Conservation (phyloP, 2,888 invertebrate genomes). For the Mantis religiosa region DNA sequence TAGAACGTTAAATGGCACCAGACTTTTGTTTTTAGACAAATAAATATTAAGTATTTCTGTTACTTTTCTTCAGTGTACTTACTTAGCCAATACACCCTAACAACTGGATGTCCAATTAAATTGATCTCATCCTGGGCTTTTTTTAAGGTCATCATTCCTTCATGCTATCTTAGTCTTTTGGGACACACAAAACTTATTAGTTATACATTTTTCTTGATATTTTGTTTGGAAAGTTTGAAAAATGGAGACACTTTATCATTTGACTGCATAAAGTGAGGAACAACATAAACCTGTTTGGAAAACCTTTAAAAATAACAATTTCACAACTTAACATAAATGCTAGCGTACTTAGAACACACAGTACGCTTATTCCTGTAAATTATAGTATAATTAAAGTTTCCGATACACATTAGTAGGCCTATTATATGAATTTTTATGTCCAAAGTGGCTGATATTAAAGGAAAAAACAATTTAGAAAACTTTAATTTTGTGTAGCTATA, state of each 20-base stretch:
- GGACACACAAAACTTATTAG: constrained; percentile 17
- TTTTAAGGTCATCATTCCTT: not conserved
- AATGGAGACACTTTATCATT: constrained; percentile 18
- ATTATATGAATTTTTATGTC: not conserved
- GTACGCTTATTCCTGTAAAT: not conserved
- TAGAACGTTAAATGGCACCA: not conserved
- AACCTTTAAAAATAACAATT: not conserved
- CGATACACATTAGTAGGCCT: constrained; percentile 25
- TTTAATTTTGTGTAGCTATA: not conserved
- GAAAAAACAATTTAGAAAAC: not conserved
- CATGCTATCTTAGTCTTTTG: constrained; percentile 7
- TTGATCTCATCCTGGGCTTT: not conserved
- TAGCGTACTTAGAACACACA: not conserved
- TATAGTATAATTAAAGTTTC: constrained; percentile 11
- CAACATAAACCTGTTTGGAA: constrained; percentile 8
- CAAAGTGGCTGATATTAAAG: not conserved
- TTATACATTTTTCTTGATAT: constrained; percentile 15
- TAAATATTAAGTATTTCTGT: not conserved
- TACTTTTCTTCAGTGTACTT: not conserved
- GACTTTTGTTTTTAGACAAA: not conserved
- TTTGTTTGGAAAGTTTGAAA: constrained; percentile 20
- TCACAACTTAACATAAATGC: not conserved
- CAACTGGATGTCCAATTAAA: not conserved
- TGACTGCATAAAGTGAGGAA: constrained; percentile 17
- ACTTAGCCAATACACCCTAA: not conserved